Base-by-base conservation (phyloP, 2,888 invertebrate genomes). In the Troides helena region DNA sequence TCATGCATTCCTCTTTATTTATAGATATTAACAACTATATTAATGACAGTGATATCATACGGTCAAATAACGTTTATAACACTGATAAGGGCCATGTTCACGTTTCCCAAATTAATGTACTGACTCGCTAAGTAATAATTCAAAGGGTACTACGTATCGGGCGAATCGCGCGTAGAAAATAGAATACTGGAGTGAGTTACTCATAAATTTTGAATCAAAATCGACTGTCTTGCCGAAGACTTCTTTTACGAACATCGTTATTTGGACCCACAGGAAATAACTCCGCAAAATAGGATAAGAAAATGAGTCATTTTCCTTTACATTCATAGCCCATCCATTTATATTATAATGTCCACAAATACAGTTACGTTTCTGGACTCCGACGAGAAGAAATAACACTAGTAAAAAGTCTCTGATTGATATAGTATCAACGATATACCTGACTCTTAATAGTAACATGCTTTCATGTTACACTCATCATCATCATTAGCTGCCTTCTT, bases 121-220 rank as follows among this genome's bases (percentile, higher is more conserved):
- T 7, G 8, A n/a, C 36, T 72, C 80, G 73, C 76, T 74, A 74
- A 78, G 80, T 83, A 85, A 86, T 88, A 86, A 88, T 84, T 87
- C 80, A 87, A 75, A 43, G 73, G 73, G 30, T 76, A 81, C 81
- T 82, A 84, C 81, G 85, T 82, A 84, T 83, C 82, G 84, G 80
- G 78, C 68, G 72, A 74, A 67, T 67, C 66, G 62, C 68, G 77
- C 79, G 78, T 78, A 79, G 83, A 81, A 86, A 89, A 89, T 89
- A 85, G 89, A 90, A 90, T 90, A 87, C 85, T 85, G 80, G 81
- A 89, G 85, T 78, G 81, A 80, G 82, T 75, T 75, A 75, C 85
- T 87, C 89, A 87, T 89, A 88, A 85, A 87, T 89, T 85, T 87
- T 86, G 81, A 80, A 88, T 88, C 70, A 67, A 62, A 70, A 67